Percentiles rank a stretch among this genome's conserved stretches.
phyloP scores from a whole-genome alignment of 2,113 vertebrate genomes.

The Crotalus viridis region DNA sequence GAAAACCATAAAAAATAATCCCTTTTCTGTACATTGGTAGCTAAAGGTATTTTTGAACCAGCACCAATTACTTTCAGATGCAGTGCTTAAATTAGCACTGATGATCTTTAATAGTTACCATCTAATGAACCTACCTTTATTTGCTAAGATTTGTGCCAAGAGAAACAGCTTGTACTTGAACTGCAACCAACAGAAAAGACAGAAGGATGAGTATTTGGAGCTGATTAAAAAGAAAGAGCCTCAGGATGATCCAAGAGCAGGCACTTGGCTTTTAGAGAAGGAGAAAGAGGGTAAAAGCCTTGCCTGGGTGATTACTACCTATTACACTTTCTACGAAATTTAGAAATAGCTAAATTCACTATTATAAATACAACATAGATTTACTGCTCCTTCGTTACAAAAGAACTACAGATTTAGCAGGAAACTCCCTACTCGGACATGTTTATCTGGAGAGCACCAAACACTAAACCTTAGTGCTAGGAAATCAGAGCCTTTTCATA shows the following conservation, averaged over 20 bases:
- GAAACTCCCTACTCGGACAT: not conserved
- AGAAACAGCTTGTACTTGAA: not conserved
- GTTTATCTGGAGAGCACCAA: not conserved
- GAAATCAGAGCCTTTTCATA: not conserved
- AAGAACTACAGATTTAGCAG: not conserved
- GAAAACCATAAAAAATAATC: not conserved
- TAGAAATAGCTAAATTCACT: not conserved
- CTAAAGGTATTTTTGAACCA: not conserved
- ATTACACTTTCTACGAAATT: not conserved
- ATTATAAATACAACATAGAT: not conserved
- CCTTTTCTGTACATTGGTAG: not conserved
- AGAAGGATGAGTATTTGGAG: not conserved
- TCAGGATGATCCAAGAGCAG: not conserved
- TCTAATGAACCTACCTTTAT: not conserved
- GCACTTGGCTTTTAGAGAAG: not conserved
- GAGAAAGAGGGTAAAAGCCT: not conserved
- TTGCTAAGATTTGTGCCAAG: not conserved
- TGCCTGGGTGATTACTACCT: not conserved
- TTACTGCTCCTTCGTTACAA: not conserved
- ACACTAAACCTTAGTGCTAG: not conserved
- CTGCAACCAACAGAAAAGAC: not conserved
- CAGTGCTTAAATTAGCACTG: not conserved
- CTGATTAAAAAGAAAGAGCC: not conserved
- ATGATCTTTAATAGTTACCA: not conserved
- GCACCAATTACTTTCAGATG: not conserved